These are phyloP conservation scores for Petaurus breviceps DNA, from an alignment of 2,113 vertebrate genomes.

Conservation along the genomic window DNA sequence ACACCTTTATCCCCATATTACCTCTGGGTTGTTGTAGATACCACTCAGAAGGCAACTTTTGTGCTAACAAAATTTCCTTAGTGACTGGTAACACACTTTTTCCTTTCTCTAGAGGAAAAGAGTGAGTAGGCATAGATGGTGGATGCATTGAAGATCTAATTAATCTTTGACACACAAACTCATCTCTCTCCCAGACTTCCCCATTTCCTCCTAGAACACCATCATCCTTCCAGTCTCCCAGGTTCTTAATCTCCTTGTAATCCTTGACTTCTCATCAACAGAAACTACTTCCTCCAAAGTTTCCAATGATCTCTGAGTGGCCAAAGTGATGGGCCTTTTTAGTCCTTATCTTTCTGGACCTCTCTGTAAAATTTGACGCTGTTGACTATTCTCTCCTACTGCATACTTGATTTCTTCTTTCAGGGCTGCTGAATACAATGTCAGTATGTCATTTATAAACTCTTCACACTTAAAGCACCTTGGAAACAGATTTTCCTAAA, in stretches of 20 bases:
- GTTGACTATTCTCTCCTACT: not conserved
- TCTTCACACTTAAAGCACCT: not conserved
- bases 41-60: not conserved
- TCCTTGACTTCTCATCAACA: not conserved
- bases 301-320: not conserved
- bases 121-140: not conserved
- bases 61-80: not conserved
- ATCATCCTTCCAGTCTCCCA: not conserved
- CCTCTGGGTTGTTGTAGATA: not conserved
- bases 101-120: not conserved
- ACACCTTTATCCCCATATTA: not conserved
- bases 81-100: not conserved
- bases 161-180: not conserved
- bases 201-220: not conserved
- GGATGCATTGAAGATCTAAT: not conserved
- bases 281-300: not conserved
- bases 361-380: not conserved
- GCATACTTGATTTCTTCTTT: not conserved
- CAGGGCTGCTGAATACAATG: not conserved
- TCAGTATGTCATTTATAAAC: not conserved
- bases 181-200: not conserved
- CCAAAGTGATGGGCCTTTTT: not conserved
- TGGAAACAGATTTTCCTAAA: not conserved
- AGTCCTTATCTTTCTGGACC: not conserved
- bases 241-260: not conserved